Conservation (phyloP, 2,888 invertebrate genomes). For the Chalcosyrphus nemorum region DNA sequence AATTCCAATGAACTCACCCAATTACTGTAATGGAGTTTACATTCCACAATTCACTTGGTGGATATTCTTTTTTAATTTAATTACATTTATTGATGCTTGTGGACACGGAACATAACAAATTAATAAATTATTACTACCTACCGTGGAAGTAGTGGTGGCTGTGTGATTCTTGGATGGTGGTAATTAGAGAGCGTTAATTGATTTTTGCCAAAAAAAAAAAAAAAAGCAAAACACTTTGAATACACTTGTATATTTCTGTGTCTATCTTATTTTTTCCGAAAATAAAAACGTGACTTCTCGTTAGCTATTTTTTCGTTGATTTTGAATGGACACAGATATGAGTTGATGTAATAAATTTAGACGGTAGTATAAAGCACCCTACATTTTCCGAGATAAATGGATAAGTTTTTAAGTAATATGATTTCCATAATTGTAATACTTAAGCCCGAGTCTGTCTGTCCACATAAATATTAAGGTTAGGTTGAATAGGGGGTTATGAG, state of each 20-base stretch:
- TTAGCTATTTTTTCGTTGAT: not conserved
- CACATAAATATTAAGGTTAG: too few relatives aligned
- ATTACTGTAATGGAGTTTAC: constrained; percentile 39
- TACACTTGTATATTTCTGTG: not conserved
- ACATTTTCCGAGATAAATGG: not conserved
- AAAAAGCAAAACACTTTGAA: not conserved
- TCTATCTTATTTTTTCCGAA: not conserved
- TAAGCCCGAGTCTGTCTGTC: too few relatives aligned
- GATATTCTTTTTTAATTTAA: constrained; percentile 22
- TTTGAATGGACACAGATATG: not conserved
- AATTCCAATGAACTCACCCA: constrained; percentile 44
- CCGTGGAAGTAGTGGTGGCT: not conserved
- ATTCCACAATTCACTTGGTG: not conserved
- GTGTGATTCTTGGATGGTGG: not conserved
- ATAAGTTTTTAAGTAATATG: too few relatives aligned
- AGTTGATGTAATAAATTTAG: too few relatives aligned
- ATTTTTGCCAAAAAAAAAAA: constrained; percentile 9
- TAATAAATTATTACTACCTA: constrained; percentile 8
- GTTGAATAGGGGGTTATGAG: too few relatives aligned
- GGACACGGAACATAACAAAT: not conserved
- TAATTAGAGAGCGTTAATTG: constrained; percentile 39
- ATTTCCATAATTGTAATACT: too few relatives aligned
- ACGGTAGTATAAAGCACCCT: too few relatives aligned
- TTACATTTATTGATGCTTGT: constrained; percentile 4
- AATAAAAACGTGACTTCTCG: constrained; percentile 18